Conservation (phyloP, 53 echinoderm and acorn worm species). For the Temnopleurus reevesii region DNA sequence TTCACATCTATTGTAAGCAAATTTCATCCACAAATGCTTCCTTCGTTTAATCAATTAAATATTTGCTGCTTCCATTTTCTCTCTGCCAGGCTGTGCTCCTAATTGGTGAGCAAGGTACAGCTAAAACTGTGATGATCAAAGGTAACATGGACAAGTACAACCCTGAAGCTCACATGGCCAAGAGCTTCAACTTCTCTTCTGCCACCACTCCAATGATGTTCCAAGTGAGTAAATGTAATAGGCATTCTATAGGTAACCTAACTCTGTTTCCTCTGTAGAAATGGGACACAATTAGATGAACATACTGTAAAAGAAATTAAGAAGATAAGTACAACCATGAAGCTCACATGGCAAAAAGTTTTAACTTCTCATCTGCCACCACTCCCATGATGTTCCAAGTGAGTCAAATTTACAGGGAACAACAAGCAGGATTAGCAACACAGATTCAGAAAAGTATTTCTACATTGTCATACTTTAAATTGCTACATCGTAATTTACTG, state of each 20-base stretch:
- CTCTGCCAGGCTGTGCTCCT: slow-evolving; percentile 75
- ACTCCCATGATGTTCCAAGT: slow-evolving; percentile 99
- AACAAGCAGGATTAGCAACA: too few relatives aligned
- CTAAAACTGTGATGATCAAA: slow-evolving; percentile 99
- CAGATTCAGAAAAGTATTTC: too few relatives aligned
- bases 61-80: background rate
- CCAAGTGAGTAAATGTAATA: slow-evolving; percentile 81
- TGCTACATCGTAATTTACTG: too few relatives aligned
- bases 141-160: slow-evolving; percentile 95
- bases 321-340: slow-evolving; percentile 97
- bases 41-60: too few relatives aligned
- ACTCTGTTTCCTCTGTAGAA: too few relatives aligned
- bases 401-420: too few relatives aligned
- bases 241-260: too few relatives aligned
- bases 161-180: slow-evolving; percentile 94
- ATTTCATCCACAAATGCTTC: too few relatives aligned
- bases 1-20: too few relatives aligned
- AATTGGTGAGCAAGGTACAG: slow-evolving; percentile 99
- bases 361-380: slow-evolving; percentile 99
- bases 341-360: slow-evolving; percentile 94
- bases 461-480: too few relatives aligned
- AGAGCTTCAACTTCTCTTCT: slow-evolving; percentile 99
- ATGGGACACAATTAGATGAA: too few relatives aligned
- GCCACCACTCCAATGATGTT: slow-evolving; percentile 99
- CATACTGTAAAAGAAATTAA: too few relatives aligned